phyloP scores from a whole-genome alignment of 2,113 vertebrate species.

The Dipodomys merriami region DNA sequence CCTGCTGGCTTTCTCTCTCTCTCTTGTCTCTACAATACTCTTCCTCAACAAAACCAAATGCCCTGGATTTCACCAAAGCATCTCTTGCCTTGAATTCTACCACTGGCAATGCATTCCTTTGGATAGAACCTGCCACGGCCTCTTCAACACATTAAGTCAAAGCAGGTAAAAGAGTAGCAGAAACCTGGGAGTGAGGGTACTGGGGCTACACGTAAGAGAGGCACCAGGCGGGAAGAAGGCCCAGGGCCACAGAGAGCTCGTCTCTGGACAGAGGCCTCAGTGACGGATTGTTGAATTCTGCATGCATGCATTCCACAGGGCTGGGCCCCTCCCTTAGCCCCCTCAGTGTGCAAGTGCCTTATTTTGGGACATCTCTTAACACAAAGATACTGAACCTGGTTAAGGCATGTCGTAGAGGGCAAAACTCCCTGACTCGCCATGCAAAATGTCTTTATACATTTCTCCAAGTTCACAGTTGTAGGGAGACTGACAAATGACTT shows the following conservation, averaged over 20 bases:
- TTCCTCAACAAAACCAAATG: neutral
- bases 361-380: neutral
- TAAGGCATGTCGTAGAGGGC: neutral
- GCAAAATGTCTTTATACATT: neutral
- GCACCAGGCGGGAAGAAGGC: no score
- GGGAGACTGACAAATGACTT: neutral
- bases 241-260: no score
- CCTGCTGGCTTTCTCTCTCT: neutral
- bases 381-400: neutral
- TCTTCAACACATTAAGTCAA: neutral
- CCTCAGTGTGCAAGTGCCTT: neutral
- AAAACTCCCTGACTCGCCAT: neutral
- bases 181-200: neutral
- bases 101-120: neutral
- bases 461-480: neutral
- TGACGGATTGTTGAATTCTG: neutral
- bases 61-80: neutral
- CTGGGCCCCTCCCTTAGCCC: neutral
- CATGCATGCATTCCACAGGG: neutral
- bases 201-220: neutral
- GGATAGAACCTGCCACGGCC: slow-evolving; percentile 15
- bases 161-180: neutral
- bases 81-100: neutral
- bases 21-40: no score
- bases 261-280: neutral